A percentile compares a stretch with the other conserved stretches of the same genome.
Evolutionary conservation across 2,888 invertebrate genomes (phyloP).

Genomic region (Apamea sordens): DNA sequence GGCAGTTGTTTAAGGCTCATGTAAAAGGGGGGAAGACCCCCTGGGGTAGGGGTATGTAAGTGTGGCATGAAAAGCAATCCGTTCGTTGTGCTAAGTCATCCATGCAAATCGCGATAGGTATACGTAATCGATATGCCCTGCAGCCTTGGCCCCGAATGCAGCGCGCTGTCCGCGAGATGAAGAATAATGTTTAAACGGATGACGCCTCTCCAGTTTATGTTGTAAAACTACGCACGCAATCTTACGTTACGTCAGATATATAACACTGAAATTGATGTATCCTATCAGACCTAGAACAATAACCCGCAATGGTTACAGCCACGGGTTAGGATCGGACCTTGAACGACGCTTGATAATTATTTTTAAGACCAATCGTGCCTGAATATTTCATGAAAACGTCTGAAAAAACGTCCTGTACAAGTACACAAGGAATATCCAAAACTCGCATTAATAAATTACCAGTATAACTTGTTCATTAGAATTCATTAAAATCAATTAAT

Average conservation of each 20-base stretch:
- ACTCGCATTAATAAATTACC: background rate
- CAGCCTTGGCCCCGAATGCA: slow-evolving; percentile 86
- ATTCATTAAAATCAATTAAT: slow-evolving; percentile 53
- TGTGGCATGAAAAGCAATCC: slow-evolving; percentile 61
- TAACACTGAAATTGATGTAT: slow-evolving; percentile 67
- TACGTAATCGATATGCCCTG: slow-evolving; percentile 84
- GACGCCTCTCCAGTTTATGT: slow-evolving; percentile 73
- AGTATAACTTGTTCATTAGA: slow-evolving; percentile 23
- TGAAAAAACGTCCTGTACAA: background rate
- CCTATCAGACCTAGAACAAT: slow-evolving; percentile 65
- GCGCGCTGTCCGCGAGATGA: slow-evolving; percentile 79
- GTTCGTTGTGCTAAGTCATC: slow-evolving; percentile 68
- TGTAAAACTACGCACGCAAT: slow-evolving; percentile 77
- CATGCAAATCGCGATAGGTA: slow-evolving; percentile 80
- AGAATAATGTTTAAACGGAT: slow-evolving; percentile 80
- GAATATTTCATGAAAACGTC: slow-evolving; percentile 3
- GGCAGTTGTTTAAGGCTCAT: background rate
- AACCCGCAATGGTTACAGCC: slow-evolving; percentile 38
- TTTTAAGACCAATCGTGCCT: background rate
- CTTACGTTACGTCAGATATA: slow-evolving; percentile 57
- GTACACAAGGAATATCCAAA: slow-evolving; percentile 3
- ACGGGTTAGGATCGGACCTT: slow-evolving; percentile 29
- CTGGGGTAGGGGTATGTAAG: slow-evolving; percentile 7
- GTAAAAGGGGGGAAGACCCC: background rate
- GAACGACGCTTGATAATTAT: slow-evolving; percentile 1